Evolutionary conservation across 2,797 vertebrate species (phyloP).

Genomic region (Cuculus canorus): DNA sequence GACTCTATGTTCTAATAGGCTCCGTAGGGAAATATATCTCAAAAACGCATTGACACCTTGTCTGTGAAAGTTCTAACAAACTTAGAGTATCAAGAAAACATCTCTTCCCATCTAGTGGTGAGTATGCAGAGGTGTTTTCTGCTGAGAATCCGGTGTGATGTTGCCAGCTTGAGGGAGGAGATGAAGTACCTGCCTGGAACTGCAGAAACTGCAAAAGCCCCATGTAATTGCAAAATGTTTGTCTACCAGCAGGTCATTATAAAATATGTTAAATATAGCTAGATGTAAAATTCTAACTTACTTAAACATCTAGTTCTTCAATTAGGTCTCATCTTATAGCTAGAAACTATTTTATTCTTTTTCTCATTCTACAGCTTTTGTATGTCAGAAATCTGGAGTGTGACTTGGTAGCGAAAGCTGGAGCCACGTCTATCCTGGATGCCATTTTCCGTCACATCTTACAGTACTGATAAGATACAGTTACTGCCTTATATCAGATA

Average conservation of each 20-base stretch:
- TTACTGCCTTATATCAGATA: background rate
- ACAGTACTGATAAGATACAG: background rate
- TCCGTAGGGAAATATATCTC: background rate
- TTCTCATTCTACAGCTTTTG: background rate
- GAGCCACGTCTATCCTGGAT: background rate
- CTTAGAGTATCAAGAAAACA: background rate
- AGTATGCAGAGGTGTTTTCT: background rate
- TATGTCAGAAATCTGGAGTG: background rate
- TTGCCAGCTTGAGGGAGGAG: background rate
- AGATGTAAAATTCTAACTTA: background rate
- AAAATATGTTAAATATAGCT: background rate
- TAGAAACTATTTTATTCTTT: background rate
- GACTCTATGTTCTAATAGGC: background rate
- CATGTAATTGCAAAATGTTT: background rate
- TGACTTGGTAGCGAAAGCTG: background rate
- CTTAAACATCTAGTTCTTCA: background rate
- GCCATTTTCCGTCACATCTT: background rate
- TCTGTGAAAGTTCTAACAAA: background rate
- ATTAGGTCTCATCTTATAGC: background rate
- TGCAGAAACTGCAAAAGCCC: background rate
- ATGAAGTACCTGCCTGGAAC: background rate
- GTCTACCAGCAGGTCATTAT: background rate
- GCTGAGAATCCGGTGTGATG: background rate
- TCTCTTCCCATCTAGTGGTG: background rate
- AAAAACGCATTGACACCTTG: background rate